Percentiles rank a stretch among this genome's conserved stretches.
Evolutionary conservation across 1,140 invertebrate genomes (phyloP).

Genomic region (Telenomus remus): DNA sequence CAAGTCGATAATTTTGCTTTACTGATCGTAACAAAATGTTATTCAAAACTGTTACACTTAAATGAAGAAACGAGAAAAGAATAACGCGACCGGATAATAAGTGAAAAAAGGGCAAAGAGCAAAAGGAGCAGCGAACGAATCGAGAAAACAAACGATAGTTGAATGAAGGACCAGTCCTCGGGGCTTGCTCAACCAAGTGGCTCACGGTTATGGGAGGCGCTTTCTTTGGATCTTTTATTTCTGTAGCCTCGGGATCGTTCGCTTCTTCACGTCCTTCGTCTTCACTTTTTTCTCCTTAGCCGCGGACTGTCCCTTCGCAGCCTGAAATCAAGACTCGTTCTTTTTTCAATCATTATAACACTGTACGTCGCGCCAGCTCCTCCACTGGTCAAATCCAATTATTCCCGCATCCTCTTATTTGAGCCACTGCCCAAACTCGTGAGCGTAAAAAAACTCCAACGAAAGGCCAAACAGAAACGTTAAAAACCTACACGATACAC

Average conservation of each 20-base stretch:
- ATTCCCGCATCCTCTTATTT: conserved; percentile 57
- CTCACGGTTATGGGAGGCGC: conserved; percentile 44
- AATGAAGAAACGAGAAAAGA: conserved; percentile 9
- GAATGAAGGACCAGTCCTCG: conserved; percentile 56
- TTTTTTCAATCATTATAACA: conserved; percentile 58
- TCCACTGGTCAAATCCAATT: conserved; percentile 62
- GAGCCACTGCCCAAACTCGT: conserved; percentile 13
- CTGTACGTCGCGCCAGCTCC: conserved; percentile 45
- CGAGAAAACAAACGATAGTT: conserved; percentile 63
- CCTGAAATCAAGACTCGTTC: conserved; percentile 58
- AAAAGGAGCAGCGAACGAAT: conserved; percentile 36
- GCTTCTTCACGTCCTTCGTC: conserved; percentile 16
- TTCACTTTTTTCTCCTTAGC: neutral
- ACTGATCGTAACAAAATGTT: no score
- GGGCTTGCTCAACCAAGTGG: conserved; percentile 39
- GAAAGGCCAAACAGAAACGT: conserved; percentile 4
- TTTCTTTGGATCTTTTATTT: conserved; percentile 53
- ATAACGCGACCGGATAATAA: conserved; percentile 8
- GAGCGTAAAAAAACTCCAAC: neutral
- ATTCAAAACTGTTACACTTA: no score
- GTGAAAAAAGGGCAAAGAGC: conserved; percentile 15
- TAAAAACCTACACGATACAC: conserved; percentile 11
- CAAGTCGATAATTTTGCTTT: conserved; percentile 1
- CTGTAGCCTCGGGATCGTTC: conserved; percentile 37
- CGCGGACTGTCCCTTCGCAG: conserved; percentile 43